Conservation (phyloP, 2,797 vertebrate genomes). For the Cetoscarus ocellatus region DNA sequence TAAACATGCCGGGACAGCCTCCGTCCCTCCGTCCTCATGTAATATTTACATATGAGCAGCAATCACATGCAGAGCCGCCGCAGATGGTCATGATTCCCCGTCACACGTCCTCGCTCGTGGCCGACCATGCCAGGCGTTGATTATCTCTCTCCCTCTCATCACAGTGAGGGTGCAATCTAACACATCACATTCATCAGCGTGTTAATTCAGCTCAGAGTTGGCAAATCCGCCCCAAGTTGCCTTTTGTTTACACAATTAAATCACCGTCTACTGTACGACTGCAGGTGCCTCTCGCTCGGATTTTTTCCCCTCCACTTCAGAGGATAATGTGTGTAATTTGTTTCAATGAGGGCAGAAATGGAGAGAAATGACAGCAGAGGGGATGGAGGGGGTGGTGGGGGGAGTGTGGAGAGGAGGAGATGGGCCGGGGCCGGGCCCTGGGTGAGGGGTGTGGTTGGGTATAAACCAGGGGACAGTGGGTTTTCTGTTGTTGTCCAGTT, state of each 20-base stretch:
- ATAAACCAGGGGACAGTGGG: slow-evolving; percentile 79
- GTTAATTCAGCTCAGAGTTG: slow-evolving; percentile 13
- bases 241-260: slow-evolving; percentile 51
- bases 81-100: slow-evolving; percentile 36
- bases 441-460: slow-evolving; percentile 83
- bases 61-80: slow-evolving; percentile 15
- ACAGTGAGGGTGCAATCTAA: slow-evolving; percentile 30
- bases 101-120: not conserved
- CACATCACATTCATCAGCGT: slow-evolving; percentile 35
- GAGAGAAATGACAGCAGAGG: slow-evolving; percentile 20
- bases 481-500: slow-evolving; percentile 75
- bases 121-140: slow-evolving; percentile 31
- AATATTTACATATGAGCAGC: slow-evolving; percentile 41
- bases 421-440: slow-evolving; percentile 58
- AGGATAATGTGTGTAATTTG: slow-evolving; percentile 41
- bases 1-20: slow-evolving; percentile 27
- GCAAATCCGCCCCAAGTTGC: slow-evolving; percentile 42
- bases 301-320: slow-evolving; percentile 39
- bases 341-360: slow-evolving; percentile 32
- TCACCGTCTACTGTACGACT: slow-evolving; percentile 12
- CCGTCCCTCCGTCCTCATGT: slow-evolving; percentile 9
- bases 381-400: not conserved
- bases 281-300: slow-evolving; percentile 40
- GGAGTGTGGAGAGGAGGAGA: slow-evolving; percentile 36
- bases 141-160: slow-evolving; percentile 39